Percentiles rank a stretch among this genome's conserved stretches.
phyloP scores from a whole-genome alignment of 2,888 invertebrate genomes.

The Tetrapedia diversipes region DNA sequence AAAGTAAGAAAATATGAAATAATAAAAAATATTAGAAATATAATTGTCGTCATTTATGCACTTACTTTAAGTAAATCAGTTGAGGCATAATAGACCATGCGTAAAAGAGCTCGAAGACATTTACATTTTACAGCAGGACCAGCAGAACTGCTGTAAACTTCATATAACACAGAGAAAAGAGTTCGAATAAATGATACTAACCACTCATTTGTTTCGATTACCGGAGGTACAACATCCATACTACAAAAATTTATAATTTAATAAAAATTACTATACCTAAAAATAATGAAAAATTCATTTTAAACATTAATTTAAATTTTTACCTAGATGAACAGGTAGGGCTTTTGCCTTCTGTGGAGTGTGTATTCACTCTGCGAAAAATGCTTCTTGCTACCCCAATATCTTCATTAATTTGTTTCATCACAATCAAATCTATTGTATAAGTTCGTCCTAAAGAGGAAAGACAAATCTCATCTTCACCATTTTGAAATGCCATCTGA shows the following conservation, averaged over 20 bases:
- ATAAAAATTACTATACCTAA: not conserved
- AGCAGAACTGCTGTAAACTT: slow-evolving; percentile 99
- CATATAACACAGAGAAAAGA: slow-evolving; percentile 96
- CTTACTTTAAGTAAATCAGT: slow-evolving; percentile 90
- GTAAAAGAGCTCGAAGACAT: slow-evolving; percentile 96
- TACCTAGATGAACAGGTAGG: slow-evolving; percentile 80
- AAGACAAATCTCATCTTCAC: slow-evolving; percentile 97
- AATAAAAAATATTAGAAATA: not conserved
- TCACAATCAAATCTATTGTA: slow-evolving; percentile 97
- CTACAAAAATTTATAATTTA: slow-evolving; percentile 63
- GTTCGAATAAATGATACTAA: slow-evolving; percentile 87
- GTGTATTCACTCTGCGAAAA: slow-evolving; percentile 90
- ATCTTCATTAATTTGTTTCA: slow-evolving; percentile 99
- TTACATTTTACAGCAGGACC: slow-evolving; percentile 99
- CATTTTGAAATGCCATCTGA: slow-evolving; percentile 93
- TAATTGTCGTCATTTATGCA: not conserved
- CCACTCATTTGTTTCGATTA: slow-evolving; percentile 82
- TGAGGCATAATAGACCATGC: slow-evolving; percentile 98
- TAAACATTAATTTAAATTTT: not conserved
- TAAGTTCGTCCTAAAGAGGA: slow-evolving; percentile 96
- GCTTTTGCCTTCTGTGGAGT: slow-evolving; percentile 83
- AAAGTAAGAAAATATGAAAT: slow-evolving; percentile 11
- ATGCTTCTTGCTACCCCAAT: slow-evolving; percentile 97
- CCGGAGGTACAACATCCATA: slow-evolving; percentile 81
- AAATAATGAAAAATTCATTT: slow-evolving; percentile 15